phyloP scores from a whole-genome alignment of 1,140 invertebrate genomes.

The Listronotus oregonensis region DNA sequence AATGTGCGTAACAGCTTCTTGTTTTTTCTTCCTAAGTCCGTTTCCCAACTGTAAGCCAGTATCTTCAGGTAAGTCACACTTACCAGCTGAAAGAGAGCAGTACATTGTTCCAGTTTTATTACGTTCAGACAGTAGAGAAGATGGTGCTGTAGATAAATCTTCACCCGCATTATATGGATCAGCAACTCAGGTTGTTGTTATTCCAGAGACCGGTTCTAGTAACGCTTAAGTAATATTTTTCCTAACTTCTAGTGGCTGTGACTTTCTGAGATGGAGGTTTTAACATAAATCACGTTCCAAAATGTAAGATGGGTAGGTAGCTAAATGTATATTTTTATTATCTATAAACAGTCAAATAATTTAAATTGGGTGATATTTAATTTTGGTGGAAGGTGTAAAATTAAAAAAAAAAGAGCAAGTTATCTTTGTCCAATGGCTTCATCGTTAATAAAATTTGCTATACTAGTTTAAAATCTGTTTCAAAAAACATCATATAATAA shows the following conservation, averaged over 20 bases:
- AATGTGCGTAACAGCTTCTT: conserved; percentile 60
- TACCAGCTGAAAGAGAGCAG: conserved; percentile 57
- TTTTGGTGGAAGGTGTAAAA: too few species aligned
- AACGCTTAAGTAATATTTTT: conserved; percentile 36
- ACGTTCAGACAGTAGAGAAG: conserved; percentile 56
- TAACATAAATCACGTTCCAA: too few species aligned
- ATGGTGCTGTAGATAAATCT: conserved; percentile 26
- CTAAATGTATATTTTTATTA: too few species aligned
- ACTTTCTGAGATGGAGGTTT: neutral
- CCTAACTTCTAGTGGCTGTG: conserved; percentile 25
- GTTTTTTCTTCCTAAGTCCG: conserved; percentile 62
- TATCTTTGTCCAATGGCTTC: too few species aligned
- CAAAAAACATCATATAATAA: too few species aligned
- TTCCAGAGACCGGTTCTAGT: conserved; percentile 45
- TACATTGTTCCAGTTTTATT: conserved; percentile 62
- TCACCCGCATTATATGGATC: conserved; percentile 47
- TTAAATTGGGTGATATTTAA: too few species aligned
- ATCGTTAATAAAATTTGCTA: too few species aligned
- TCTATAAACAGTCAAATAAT: too few species aligned
- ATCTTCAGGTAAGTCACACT: conserved; percentile 50
- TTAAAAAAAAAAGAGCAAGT: too few species aligned
- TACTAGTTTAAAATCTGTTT: too few species aligned
- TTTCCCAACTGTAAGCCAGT: conserved; percentile 62
- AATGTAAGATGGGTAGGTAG: too few species aligned
- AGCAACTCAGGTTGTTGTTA: conserved; percentile 40